A percentile compares a stretch with the other conserved stretches of the same genome.
Evolutionary conservation across 2,888 invertebrate species (phyloP).

Genomic region (Apamea crenata): DNA sequence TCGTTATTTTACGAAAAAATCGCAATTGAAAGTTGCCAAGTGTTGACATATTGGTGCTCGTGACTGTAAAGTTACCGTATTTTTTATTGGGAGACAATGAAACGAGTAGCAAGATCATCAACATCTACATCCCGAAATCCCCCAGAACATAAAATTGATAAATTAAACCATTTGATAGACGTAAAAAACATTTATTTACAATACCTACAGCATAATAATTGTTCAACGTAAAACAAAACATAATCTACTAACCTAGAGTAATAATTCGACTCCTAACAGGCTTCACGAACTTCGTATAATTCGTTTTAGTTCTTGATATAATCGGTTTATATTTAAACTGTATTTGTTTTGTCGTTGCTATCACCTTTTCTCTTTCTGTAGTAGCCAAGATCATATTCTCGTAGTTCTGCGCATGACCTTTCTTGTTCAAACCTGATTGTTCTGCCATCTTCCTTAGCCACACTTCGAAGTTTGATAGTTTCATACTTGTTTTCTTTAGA

Average conservation of each 20-base stretch:
- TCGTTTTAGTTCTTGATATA: constrained; percentile 74
- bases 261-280: constrained; percentile 81
- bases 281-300: constrained; percentile 78
- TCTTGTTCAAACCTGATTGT: constrained; percentile 63
- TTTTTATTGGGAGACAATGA: no score
- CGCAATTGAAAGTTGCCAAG: no score
- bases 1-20: no score
- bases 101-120: no score
- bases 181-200: constrained; percentile 40
- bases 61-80: no score
- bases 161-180: background rate
- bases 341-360: constrained; percentile 72
- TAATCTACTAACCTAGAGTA: constrained; percentile 68
- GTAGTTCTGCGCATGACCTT: constrained; percentile 61
- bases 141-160: background rate
- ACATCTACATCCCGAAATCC: no score
- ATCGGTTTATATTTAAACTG: constrained; percentile 82
- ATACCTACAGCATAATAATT: background rate
- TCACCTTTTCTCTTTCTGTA: constrained; percentile 67
- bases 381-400: constrained; percentile 67
- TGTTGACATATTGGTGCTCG: no score
- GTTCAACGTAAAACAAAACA: constrained; percentile 9
- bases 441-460: constrained; percentile 80
- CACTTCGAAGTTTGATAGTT: constrained; percentile 83
- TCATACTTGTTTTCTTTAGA: constrained; percentile 84